Evolutionary conservation across 2,888 invertebrate species (phyloP), one percentile per base, ranked within the genome.

Genomic region (Apamea sordens): DNA sequence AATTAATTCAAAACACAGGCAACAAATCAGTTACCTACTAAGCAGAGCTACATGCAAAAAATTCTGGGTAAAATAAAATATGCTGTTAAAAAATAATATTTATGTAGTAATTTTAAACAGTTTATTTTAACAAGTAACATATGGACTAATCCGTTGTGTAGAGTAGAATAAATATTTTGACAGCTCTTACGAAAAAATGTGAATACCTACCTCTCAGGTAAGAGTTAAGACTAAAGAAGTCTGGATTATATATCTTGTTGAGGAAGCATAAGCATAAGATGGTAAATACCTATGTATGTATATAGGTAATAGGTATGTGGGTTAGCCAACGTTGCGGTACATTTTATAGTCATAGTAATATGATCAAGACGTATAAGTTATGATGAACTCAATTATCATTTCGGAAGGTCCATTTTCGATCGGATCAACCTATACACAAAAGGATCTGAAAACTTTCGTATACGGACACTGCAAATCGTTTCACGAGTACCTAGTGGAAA

Each of bases 131-230:
- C 85, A 89, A 77, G 83, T 83, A 87, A 77, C 91, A 90, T 86
- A 86, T 91, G 91, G 77, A 87, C 78, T 86, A 88, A 89, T 87
- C 79, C 83, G 90, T 90, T 89, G 82, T 83, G 75, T 80, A 75
- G 68, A 80, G 83, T 86, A 83, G 81, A 84, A 89, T 91, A 94
- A 94, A 94, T 93, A 93, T 94, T 94, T 92, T 89, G 93, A 91
- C 92, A 89, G 83, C 79, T 83, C 67, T 79, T 79, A 68, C 78
- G 79, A 86, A 75, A 86, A 86, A 84, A 73, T 77, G 75, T 70
- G 73, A 79, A 86, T 71, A 56, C 79, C 50, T 53, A 77, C n/a
- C 63, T 50, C 65, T 70, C 77, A 76, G 65, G 53, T 78, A 80
- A 83, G 67, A 69, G 65, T 53, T 81, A 79, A 83, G 63, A 63